Evolutionary conservation across 2,888 invertebrate species (phyloP).

Genomic region (Ctenicera cuprea): DNA sequence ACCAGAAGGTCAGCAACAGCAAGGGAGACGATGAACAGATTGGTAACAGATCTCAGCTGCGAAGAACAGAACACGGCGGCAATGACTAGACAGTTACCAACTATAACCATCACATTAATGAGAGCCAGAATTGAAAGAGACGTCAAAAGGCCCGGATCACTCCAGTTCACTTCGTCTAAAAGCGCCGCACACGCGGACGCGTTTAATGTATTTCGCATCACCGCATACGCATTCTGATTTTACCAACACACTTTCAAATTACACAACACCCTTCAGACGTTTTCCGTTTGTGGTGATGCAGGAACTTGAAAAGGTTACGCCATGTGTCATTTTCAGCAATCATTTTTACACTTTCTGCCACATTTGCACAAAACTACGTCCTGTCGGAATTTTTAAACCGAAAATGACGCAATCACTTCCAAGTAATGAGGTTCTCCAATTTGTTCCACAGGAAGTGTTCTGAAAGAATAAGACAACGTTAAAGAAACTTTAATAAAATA

Average conservation of each 20-base stretch:
- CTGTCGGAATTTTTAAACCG: neutral
- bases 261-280: slow-evolving; percentile 41
- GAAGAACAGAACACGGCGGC: slow-evolving; percentile 93
- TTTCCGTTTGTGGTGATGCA: slow-evolving; percentile 36
- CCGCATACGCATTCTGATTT: slow-evolving; percentile 59
- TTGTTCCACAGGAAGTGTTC: no score
- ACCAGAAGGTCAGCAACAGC: slow-evolving; percentile 97
- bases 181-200: slow-evolving; percentile 88
- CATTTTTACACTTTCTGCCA: slow-evolving; percentile 41
- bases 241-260: slow-evolving; percentile 42
- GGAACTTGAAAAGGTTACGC: slow-evolving; percentile 32
- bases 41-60: slow-evolving; percentile 95
- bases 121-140: slow-evolving; percentile 86
- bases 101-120: slow-evolving; percentile 91
- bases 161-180: slow-evolving; percentile 88
- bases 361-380: slow-evolving; percentile 12
- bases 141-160: slow-evolving; percentile 84
- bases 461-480: no score
- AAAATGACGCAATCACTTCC: no score
- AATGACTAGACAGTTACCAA: slow-evolving; percentile 94
- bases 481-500: no score
- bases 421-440: no score
- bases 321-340: slow-evolving; percentile 41
- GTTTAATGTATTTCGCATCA: slow-evolving; percentile 86
- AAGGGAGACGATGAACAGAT: slow-evolving; percentile 96